phyloP scores from a whole-genome alignment of 2,888 invertebrate species.

The Pherbina coryleti region DNA sequence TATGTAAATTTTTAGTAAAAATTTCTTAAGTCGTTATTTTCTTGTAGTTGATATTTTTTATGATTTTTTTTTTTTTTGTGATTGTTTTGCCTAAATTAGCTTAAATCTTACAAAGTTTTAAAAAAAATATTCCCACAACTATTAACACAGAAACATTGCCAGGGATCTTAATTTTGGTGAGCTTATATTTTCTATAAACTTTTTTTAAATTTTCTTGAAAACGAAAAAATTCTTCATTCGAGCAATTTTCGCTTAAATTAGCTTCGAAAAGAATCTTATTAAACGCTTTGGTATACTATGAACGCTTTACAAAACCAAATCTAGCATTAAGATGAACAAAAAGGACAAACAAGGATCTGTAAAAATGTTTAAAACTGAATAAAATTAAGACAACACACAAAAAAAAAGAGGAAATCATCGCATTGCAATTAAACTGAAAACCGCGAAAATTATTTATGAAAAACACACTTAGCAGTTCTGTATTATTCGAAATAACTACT shows the following conservation, averaged over 20 bases:
- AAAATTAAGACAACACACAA: background rate
- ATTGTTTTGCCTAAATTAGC: no score
- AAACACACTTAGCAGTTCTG: constrained; percentile 42
- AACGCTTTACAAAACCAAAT: constrained; percentile 67
- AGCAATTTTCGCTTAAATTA: constrained; percentile 18
- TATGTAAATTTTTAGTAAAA: no score
- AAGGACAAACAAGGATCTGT: constrained; percentile 30
- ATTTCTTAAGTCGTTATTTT: no score
- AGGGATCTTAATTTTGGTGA: no score
- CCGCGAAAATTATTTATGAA: constrained; percentile 32
- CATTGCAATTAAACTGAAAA: constrained; percentile 27
- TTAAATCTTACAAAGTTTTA: no score
- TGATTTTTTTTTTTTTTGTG: no score
- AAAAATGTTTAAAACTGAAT: constrained; percentile 40
- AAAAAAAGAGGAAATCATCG: constrained; percentile 19
- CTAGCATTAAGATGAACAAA: constrained; percentile 39
- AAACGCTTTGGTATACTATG: constrained; percentile 70
- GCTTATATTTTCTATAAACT: background rate
- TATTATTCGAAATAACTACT: constrained; percentile 46
- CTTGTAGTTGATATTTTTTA: no score
- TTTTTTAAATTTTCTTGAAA: constrained; percentile 15
- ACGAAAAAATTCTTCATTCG: background rate
- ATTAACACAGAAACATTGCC: no score
- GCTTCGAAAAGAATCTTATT: constrained; percentile 26
- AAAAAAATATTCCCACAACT: no score